Conservation (phyloP, 2,797 vertebrate genomes). For the Bradypus variegatus region DNA sequence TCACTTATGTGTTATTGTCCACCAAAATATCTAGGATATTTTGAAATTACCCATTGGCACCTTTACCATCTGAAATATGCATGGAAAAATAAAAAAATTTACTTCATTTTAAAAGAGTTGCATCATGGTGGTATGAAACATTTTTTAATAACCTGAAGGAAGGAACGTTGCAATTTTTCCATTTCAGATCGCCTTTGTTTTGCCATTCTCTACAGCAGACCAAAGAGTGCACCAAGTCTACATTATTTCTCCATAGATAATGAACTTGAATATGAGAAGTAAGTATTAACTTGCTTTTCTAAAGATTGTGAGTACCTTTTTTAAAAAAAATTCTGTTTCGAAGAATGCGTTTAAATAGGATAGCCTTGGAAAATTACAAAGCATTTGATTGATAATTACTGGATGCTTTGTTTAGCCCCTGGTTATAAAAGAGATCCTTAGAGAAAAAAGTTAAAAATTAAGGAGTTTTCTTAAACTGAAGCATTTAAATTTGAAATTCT, state of each 20-base stretch:
- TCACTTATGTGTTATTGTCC: background rate
- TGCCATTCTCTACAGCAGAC: conserved; percentile 90
- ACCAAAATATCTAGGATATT: conserved; percentile 7
- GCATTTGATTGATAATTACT: background rate
- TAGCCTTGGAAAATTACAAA: background rate
- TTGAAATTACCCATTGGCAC: conserved; percentile 13
- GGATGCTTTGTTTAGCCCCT: background rate
- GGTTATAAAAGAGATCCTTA: background rate
- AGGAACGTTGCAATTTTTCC: conserved; percentile 58
- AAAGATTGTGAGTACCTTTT: conserved; percentile 31
- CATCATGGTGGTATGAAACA: conserved; percentile 5
- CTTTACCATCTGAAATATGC: background rate
- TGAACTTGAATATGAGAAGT: conserved; percentile 97
- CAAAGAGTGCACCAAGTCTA: conserved; percentile 85
- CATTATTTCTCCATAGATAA: conserved; percentile 98
- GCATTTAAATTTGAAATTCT: background rate
- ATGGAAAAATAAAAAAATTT: background rate
- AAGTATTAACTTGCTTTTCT: conserved; percentile 70
- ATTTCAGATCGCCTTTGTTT: conserved; percentile 95
- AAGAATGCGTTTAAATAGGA: conserved; percentile 25
- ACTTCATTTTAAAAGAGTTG: conserved; percentile 36
- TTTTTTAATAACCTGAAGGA: conserved; percentile 43
- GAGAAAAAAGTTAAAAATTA: background rate
- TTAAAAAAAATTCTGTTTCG: background rate
- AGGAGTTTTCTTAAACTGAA: conserved; percentile 5